Evolutionary conservation across 2,113 vertebrate species (phyloP), one percentile per base, ranked within the genome.

Genomic region (Tetraodon nigroviridis): DNA sequence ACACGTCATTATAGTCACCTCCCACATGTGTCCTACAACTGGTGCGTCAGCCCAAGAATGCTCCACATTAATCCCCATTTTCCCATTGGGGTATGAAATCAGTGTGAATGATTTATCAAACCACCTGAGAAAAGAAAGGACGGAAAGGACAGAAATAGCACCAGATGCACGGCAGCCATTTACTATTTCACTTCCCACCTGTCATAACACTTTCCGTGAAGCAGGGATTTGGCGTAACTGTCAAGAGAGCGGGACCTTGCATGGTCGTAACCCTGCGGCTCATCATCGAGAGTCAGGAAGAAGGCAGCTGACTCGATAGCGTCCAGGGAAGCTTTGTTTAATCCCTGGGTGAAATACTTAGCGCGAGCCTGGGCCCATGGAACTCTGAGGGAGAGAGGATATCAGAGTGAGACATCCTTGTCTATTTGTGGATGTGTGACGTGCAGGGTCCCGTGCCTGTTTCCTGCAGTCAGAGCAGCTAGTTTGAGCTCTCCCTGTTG

Each of bases 31-130:
- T 57, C 92, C 94, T 0, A 94, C 49, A 47, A 96, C 87, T 15
- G 94, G 94, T 0, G 94, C 93, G 0, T 95, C 94, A 0, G 94
- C 93, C 94, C 94, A 95, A 0, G 94, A 87, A 44, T 96, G 94
- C 71, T 96, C 94, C 0, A 87, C 78, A 55, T 94, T 96, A 66
- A 92, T 68, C 2, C 94, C 94, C 75, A 94, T 56, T 67, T 92
- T 92, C n/a, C 93, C 94, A 2, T 96, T 97, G 70, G 89, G 89
- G 78, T 90, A 97, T 51, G 91, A 89, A 16, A 95, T 82, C 69
- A 96, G 76, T 1, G 81, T 92, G 86, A 97, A 93, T 41, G 95
- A 97, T 59, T 97, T 97, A 86, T 97, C 95, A 17, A 97, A 96
- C 95, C 95, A 97, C 79, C 94, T 96, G 85, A 42, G 20, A 55